phyloP scores from a whole-genome alignment of 2,113 vertebrate species.

The Triplophysa siluroides region DNA sequence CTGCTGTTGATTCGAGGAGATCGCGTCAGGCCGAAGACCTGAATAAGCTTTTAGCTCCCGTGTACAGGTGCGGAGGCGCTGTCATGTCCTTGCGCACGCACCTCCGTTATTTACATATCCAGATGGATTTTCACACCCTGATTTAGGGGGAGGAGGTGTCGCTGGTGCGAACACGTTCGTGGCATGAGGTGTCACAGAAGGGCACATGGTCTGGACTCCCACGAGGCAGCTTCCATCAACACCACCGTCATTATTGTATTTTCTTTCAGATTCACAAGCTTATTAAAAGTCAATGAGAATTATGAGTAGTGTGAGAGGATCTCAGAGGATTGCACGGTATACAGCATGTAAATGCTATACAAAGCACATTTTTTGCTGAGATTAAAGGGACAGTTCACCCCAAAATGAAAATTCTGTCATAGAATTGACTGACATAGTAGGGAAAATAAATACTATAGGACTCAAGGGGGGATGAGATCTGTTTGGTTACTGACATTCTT shows the following conservation, averaged over 20 bases:
- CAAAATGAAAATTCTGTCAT: too few relatives aligned
- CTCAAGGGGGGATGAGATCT: too few relatives aligned
- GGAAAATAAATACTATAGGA: too few relatives aligned
- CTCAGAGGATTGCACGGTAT: neutral
- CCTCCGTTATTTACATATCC: constrained; percentile 58
- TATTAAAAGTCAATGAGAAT: constrained; percentile 45
- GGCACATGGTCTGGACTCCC: constrained; percentile 46
- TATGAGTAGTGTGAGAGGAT: neutral
- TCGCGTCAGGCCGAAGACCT: constrained; percentile 50
- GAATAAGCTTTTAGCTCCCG: constrained; percentile 73
- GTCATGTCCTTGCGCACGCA: constrained; percentile 57
- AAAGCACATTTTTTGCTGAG: neutral
- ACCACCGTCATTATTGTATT: constrained; percentile 50
- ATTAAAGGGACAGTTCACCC: too few relatives aligned
- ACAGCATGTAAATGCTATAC: neutral
- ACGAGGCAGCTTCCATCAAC: constrained; percentile 50
- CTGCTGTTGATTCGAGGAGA: constrained; percentile 39
- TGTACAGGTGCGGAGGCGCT: constrained; percentile 57
- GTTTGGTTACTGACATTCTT: too few relatives aligned
- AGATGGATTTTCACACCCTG: constrained; percentile 66
- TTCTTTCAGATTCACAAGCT: constrained; percentile 43
- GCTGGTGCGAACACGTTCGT: constrained; percentile 62
- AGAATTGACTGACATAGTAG: too few relatives aligned
- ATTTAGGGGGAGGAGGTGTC: constrained; percentile 51
- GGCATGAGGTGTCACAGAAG: constrained; percentile 49